Evolutionary conservation across 2,888 invertebrate genomes (phyloP), one percentile per base, ranked within the genome.

Genomic region (Rotaria macrura): DNA sequence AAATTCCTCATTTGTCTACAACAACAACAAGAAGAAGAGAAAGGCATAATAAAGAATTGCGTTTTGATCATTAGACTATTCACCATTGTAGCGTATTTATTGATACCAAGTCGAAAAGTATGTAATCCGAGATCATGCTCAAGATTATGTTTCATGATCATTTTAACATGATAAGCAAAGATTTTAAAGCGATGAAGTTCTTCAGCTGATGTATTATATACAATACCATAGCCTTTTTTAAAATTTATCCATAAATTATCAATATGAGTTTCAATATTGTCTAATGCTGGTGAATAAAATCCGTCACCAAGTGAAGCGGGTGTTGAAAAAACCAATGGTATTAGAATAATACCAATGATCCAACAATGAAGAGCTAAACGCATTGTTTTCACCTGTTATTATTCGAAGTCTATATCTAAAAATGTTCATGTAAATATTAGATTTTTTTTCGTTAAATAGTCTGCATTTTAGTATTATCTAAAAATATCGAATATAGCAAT

Each of bases 191-290:
- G 79, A 79, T 43, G 25, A 43, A 79, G 25, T 79, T 79, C 79
- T n/a, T 79, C 79, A 12, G 17, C 14, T 12, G 43, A n/a, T 79
- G 79, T 43, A 43, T 79, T 79, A 43, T 79, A 79, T 25, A 43
- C 79, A 43, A 79, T 79, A 43, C n/a, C 43, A 79, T 79, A 79
- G 20, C 79, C 79, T 43, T 79, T 79, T n/a, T 79, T 79, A 43
- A 79, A 79, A n/a, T 79, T 79, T 79, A n/a, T n/a, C 79, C 79
- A 79, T n/a, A 79, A 43, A 79, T 43, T 79, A 43, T 43, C 43
- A 43, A 79, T 79, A 79, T 79, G 79, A n/a, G 25, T 3, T 79
- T 79, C 79, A 79, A 79, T 20, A 79, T 79, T 43, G 25, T 79
- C 79, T n/a, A 79, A 10, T 43, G 43, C 5, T 14, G 79, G 79